Base-by-base conservation (phyloP, 2,888 invertebrate species). In the Agrenia bidenticulata region DNA sequence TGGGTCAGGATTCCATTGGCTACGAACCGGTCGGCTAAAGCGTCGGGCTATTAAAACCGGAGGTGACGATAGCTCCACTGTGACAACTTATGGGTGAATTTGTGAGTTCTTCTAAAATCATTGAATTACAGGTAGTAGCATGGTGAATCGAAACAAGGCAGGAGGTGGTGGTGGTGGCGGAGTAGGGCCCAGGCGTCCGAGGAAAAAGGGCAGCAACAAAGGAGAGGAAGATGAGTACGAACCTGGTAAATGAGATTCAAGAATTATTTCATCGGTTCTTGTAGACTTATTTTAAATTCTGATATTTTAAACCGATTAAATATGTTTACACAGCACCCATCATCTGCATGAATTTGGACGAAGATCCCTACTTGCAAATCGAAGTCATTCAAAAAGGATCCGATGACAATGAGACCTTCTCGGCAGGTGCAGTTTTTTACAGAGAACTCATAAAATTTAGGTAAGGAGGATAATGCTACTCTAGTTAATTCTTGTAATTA, bases 1-100 rank as follows among this genome's bases (percentile, higher is more conserved):
- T 78, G 94, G 95, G 81, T 94, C 94, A 0, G 83, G 91, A 7
- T 84, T 93, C 39, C 83, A 92, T 53, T 92, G 90, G 89, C 90
- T 89, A 77, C 83, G 91, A 26, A 76, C 82, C 85, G 70, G 84
- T 86, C 55, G 72, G 21, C 51, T 45, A 32, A 70, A 72, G 55
- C 60, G 72, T 32, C 41, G 70, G 49, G 72, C 72, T 2, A 72
- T 72, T 45, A 72, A 72, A 63, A 66, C 69, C 24, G 68, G 69
- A 27, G 70, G 63, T 15, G 59, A n/a, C n/a, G n/a, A n/a, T n/a
- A n/a, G n/a, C n/a, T n/a, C n/a, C n/a, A n/a, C n/a, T n/a, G n/a
- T n/a, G n/a, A n/a, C n/a, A n/a, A n/a, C n/a, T n/a, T n/a, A n/a
- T n/a, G n/a, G n/a, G n/a, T n/a, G n/a, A n/a, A n/a, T n/a, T n/a